Conservation (phyloP, 2,797 vertebrate genomes). For the Tolypeutes matacus region DNA sequence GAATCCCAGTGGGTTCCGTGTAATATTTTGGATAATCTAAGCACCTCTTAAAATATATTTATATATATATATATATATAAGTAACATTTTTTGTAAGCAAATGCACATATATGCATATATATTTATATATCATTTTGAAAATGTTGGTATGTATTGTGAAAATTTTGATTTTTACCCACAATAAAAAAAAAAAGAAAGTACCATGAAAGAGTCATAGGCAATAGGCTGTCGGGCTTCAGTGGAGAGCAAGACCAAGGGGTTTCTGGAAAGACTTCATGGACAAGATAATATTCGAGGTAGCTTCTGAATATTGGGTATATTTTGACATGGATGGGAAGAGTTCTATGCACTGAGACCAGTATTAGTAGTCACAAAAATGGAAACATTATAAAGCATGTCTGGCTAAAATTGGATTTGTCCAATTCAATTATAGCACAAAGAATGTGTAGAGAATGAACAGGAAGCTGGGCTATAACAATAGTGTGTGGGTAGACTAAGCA, state of each 20-base stretch:
- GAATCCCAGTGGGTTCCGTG: too few species aligned
- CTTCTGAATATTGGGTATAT: neutral
- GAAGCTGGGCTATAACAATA: neutral
- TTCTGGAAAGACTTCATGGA: neutral
- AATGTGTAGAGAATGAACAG: neutral
- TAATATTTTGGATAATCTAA: too few species aligned
- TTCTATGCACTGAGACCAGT: neutral
- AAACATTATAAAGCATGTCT: neutral
- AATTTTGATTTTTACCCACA: too few species aligned
- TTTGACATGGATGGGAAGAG: neutral
- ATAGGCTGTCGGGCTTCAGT: neutral
- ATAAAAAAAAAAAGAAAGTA: too few species aligned
- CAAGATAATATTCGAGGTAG: neutral
- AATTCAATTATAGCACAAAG: conserved; percentile 2
- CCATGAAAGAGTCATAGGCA: neutral
- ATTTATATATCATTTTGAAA: too few species aligned
- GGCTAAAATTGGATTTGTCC: conserved; percentile 1
- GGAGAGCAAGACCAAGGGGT: neutral
- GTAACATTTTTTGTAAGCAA: too few species aligned
- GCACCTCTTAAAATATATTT: too few species aligned
- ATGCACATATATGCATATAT: too few species aligned
- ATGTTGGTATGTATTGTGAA: too few species aligned
- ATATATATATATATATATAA: too few species aligned
- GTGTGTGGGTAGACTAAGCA: neutral
- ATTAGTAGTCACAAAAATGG: neutral